Base-by-base conservation (phyloP, 1,140 invertebrate genomes). In the Ganaspis sp. region DNA sequence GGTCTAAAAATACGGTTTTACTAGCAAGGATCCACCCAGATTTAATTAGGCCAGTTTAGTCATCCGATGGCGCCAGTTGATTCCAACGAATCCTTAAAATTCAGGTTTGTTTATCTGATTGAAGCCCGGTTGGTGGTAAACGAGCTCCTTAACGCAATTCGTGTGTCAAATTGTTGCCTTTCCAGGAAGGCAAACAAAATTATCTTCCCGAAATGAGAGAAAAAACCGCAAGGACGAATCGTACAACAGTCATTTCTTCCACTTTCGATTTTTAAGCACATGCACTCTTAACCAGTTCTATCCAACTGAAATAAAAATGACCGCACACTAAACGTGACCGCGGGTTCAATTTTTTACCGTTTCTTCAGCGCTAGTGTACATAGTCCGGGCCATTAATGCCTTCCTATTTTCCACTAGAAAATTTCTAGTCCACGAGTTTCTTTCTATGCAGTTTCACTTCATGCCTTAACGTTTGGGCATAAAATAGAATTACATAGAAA, bases 41-140 rank as follows among this genome's bases (percentile, higher is more conserved):
- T 42, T 12, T 42, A 12, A 12, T 42, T 42, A 42, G 15, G 9
- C 40, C 29, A 34, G 29, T 34, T 34, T 34, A 34, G 21, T 23
- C 54, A 64, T 64, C 23, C 23, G 58, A 64, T 64, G 58, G 58
- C 23, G 26, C 58, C 58, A 64, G 26, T 15, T 29, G 58, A 64
- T 64, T 64, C 23, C 23, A 26, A 9, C 21, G 53, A 54, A 49
- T 49, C 45, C 45, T 49, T 49, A 49, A 49, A 49, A 49, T 49
- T 49, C 17, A 21, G 53, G 21, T 21, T 54, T 23, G 19, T 64
- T 34, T 64, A 64, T 64, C 58, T 29, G 58, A 64, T 64, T n/a
- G 23, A 29, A 29, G 12, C 58, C 12, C 23, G 12, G 23, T 5
- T 4, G 12, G 12, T 5, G 8, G 12, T 64, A 64, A 64, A 64